These are phyloP conservation scores for Drosophila punjabiensis DNA, from an alignment of 1,140 invertebrate genomes.

Conservation along the genomic window DNA sequence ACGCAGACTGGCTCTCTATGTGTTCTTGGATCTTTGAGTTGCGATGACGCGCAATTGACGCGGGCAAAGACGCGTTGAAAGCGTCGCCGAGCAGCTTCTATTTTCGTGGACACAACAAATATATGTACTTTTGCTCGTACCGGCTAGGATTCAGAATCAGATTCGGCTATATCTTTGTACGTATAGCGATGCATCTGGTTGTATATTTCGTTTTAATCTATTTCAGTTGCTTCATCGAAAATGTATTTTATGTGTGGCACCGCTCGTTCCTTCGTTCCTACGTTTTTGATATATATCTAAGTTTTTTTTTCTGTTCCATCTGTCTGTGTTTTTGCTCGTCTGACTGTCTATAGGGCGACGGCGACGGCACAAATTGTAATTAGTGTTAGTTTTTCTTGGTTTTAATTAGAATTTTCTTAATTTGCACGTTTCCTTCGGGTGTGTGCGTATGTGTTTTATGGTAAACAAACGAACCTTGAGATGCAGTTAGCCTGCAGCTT, in stretches of 20 bases:
- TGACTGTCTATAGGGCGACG: constrained; percentile 62
- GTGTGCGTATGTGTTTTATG: constrained; percentile 35
- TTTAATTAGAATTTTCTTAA: constrained; percentile 74
- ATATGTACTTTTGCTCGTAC: constrained; percentile 17
- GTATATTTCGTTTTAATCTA: constrained; percentile 76
- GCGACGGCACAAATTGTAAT: constrained; percentile 74
- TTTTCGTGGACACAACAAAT: constrained; percentile 66
- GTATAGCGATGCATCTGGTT: constrained; percentile 47
- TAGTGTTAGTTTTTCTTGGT: constrained; percentile 68
- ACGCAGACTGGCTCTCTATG: constrained; percentile 59
- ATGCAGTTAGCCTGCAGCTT: constrained; percentile 62
- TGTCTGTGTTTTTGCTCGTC: constrained; percentile 37
- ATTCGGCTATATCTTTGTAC: constrained; percentile 16
- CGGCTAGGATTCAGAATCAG: constrained; percentile 33
- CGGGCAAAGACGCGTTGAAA: constrained; percentile 80
- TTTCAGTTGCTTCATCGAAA: constrained; percentile 70
- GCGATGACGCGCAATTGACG: constrained; percentile 81
- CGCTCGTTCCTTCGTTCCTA: constrained; percentile 2
- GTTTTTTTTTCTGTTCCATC: constrained; percentile 16
- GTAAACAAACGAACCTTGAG: constrained; percentile 70
- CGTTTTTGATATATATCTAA: constrained; percentile 6
- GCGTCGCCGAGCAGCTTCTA: constrained; percentile 63
- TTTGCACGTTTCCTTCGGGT: constrained; percentile 38
- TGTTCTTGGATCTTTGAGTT: constrained; percentile 45
- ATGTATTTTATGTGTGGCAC: constrained; percentile 44